Evolutionary conservation across 1,140 invertebrate species (phyloP), one percentile per base, ranked within the genome.

Genomic region (Propsilocerus akamusi): DNA sequence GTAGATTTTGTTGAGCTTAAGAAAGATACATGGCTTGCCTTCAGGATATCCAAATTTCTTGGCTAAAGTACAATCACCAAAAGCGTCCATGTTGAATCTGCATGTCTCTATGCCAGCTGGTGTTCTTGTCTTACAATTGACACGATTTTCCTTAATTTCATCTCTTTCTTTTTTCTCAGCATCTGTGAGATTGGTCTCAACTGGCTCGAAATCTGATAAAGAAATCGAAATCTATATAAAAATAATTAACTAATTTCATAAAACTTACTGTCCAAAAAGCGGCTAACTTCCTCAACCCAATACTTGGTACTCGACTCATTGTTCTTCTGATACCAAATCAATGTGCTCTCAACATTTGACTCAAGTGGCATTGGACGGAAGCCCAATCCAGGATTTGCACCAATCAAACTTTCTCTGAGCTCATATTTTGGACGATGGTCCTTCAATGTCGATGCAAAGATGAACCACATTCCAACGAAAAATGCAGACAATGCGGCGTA

Each of bases 311-410:
- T 88, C 47, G 82, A 80, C 58, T 77, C 71, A 55, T 86, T 80
- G 53, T 76, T 79, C 54, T 80, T 77, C 65, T 81, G 81, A 72
- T 92, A 94, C 81, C 89, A 90, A 63, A 97, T 89, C 50, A 97
- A 74, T 46, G 92, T 94, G 62, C 87, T 92, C 64, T 93, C 89
- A 57, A 92, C 81, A 68, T 92, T 90, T 51, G 78, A 78, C 51
- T 78, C 74, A 55, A 83, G 80, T 28, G 92, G 91, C 78, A 90
- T 87, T 49, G 93, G 92, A 59, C 91, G 73, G 72, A 95, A 97
- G 55, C 91, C 91, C 59, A 96, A 74, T 62, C 87, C 87, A 70
- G 93, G 92, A 73, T 88, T 93, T 32, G 77, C 78, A 63, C 88
- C 88, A 55, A 95, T 88, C 32, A 91, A 63, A 48, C 87, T 89